Evolutionary conservation across 2,888 invertebrate species (phyloP).

Genomic region (Cheiracanthium punctorium): DNA sequence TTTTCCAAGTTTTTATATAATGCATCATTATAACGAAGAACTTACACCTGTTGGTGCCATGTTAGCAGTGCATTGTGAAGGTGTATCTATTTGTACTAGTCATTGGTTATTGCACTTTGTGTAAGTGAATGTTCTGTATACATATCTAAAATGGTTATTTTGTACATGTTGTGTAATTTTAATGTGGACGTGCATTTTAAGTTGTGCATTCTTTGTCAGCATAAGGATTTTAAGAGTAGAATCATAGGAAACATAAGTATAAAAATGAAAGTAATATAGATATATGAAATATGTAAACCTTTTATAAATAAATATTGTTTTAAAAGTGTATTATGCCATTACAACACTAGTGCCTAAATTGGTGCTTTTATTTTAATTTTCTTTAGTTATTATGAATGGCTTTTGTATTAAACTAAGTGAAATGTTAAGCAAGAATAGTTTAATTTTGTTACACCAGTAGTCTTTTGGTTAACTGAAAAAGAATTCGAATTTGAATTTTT

Average conservation of each 20-base stretch:
- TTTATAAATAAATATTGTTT: too few species aligned
- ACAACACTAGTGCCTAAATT: background rate
- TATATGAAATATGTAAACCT: too few species aligned
- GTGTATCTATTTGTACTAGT: conserved; percentile 40
- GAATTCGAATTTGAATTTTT: too few species aligned
- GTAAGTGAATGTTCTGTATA: conserved; percentile 24
- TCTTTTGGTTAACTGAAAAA: too few species aligned
- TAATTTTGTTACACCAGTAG: too few species aligned
- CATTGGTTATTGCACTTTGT: conserved; percentile 24
- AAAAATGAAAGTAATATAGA: too few species aligned
- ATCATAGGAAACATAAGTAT: too few species aligned
- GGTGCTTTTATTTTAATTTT: background rate
- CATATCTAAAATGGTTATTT: conserved; percentile 30
- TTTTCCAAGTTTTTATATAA: conserved; percentile 18
- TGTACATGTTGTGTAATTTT: conserved; percentile 33
- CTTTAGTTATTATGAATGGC: background rate
- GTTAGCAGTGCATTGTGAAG: background rate
- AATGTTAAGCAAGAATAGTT: background rate
- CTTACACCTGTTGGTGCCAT: conserved; percentile 33
- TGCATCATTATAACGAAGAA: too few species aligned
- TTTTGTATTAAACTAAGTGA: background rate
- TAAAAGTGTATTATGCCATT: background rate
- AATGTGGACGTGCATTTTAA: background rate
- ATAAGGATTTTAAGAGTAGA: too few species aligned
- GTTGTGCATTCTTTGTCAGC: too few species aligned